Conservation (phyloP, 1,140 invertebrate species). For the Cydia strobilella region DNA sequence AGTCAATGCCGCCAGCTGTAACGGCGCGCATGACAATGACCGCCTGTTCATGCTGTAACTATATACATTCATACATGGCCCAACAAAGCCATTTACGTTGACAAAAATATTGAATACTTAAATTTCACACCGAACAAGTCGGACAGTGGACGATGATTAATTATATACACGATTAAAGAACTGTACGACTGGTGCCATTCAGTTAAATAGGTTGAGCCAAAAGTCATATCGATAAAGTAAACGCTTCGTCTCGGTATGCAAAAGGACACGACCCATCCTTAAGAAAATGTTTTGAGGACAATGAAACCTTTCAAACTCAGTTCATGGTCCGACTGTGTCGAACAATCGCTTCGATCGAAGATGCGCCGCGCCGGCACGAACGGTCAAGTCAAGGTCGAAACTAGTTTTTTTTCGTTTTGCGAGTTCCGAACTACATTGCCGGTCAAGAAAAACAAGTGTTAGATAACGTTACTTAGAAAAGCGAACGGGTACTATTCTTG, state of each 20-base stretch:
- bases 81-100: constrained; percentile 40
- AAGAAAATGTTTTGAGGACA: constrained; percentile 28
- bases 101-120: constrained; percentile 28
- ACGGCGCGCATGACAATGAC: constrained; percentile 60
- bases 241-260: not conserved
- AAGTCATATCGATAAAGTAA: constrained; percentile 28
- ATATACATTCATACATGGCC: constrained; percentile 38
- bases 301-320: constrained; percentile 44
- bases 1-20: constrained; percentile 56
- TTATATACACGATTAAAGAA: not conserved
- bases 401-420: constrained; percentile 40
- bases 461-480: constrained; percentile 59
- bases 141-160: constrained; percentile 18
- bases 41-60: constrained; percentile 42
- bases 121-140: constrained; percentile 19
- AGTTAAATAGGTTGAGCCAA: not conserved
- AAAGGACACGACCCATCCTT: constrained; percentile 25
- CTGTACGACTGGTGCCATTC: not conserved
- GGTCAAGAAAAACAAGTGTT: constrained; percentile 53
- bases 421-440: constrained; percentile 46
- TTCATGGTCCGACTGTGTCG: constrained; percentile 45
- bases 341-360: constrained; percentile 49
- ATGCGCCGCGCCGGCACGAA: constrained; percentile 44
- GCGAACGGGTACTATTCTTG: constrained; percentile 68
- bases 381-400: constrained; percentile 42